These are phyloP conservation scores for Lobophora halterata DNA, from an alignment of 2,888 invertebrate species.

Conservation along the genomic window DNA sequence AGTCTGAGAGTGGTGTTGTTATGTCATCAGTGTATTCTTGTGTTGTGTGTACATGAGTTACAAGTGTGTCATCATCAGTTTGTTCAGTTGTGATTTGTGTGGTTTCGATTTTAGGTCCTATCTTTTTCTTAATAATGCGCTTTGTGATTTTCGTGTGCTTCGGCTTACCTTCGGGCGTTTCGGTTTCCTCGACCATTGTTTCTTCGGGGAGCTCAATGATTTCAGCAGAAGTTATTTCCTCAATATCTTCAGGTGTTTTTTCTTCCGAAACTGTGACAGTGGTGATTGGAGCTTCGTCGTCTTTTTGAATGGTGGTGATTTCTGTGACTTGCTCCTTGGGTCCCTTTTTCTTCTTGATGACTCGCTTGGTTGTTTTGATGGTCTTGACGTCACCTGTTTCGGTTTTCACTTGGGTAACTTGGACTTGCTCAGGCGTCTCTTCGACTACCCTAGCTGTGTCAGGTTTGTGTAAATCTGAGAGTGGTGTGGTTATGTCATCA, in stretches of 20 bases:
- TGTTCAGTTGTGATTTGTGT: constrained; percentile 23
- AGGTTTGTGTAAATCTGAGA: constrained; percentile 15
- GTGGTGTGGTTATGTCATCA: constrained; percentile 37
- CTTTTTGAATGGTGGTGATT: too few species aligned
- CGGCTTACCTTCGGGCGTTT: constrained; percentile 30
- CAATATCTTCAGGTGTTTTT: constrained; percentile 1
- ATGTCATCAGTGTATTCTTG: constrained; percentile 31
- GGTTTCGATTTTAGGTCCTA: constrained; percentile 37
- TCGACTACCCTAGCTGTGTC: constrained; percentile 8
- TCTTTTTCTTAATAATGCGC: constrained; percentile 30
- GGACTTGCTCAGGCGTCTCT: constrained; percentile 13
- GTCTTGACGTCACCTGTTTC: too few species aligned
- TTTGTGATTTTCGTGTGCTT: constrained; percentile 37
- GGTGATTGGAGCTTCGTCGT: too few species aligned
- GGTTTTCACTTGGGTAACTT: too few species aligned
- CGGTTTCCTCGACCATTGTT: constrained; percentile 4
- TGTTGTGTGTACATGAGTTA: constrained; percentile 13
- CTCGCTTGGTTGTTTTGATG: too few species aligned
- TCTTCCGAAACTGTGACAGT: too few species aligned
- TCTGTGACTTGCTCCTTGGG: too few species aligned
- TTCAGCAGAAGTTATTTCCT: constrained; percentile 2
- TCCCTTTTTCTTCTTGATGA: too few species aligned
- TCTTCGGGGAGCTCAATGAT: constrained; percentile 15
- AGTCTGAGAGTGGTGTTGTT: constrained; percentile 19
- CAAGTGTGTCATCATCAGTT: constrained; percentile 13